phyloP scores from a whole-genome alignment of 1,140 invertebrate species.

The Chrysopa pallens region DNA sequence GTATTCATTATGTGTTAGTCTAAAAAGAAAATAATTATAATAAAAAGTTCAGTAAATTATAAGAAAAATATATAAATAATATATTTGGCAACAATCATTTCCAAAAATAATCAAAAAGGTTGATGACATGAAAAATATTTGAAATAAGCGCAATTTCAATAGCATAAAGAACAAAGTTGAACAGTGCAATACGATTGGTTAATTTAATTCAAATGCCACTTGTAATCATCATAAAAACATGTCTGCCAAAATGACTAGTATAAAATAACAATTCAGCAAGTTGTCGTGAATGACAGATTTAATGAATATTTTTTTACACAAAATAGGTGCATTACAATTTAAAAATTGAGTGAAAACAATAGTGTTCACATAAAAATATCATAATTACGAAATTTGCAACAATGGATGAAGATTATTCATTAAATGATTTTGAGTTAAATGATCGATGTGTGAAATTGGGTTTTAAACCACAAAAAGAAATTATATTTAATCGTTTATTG shows the following conservation, averaged over 20 bases:
- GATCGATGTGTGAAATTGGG: constrained; percentile 13
- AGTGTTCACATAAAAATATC: too few species aligned
- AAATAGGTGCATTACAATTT: too few species aligned
- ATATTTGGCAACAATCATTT: neutral
- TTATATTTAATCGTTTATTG: constrained; percentile 42
- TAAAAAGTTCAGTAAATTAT: too few species aligned
- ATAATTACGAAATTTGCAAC: neutral
- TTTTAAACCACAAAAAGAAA: constrained; percentile 38
- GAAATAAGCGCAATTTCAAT: neutral
- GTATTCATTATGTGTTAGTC: too few species aligned
- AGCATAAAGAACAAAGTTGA: too few species aligned
- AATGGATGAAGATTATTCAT: neutral
- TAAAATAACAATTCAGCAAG: constrained; percentile 14
- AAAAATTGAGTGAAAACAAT: too few species aligned
- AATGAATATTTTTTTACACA: too few species aligned
- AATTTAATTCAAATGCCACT: neutral
- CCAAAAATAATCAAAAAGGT: neutral
- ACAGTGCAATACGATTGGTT: neutral
- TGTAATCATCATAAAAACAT: constrained; percentile 6
- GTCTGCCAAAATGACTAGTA: constrained; percentile 15
- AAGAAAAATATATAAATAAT: too few species aligned
- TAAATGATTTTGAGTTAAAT: constrained; percentile 4
- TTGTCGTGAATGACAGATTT: constrained; percentile 6
- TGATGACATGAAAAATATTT: neutral
- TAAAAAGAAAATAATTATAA: too few species aligned